Conservation (phyloP, 2,113 vertebrate genomes). For the Excalfactoria chinensis region DNA sequence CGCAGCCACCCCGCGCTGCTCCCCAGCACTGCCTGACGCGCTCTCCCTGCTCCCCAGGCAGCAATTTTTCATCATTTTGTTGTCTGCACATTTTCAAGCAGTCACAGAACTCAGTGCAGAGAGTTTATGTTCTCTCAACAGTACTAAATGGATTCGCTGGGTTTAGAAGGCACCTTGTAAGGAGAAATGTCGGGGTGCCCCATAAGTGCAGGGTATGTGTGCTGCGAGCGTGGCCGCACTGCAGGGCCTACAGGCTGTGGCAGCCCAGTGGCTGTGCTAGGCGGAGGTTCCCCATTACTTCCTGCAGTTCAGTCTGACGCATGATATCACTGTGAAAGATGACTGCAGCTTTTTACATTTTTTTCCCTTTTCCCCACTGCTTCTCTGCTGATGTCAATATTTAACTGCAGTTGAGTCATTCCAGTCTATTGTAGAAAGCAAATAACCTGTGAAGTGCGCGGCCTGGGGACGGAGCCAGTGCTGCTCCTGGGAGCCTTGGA, state of each 20-base stretch:
- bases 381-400: accelerated
- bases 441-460: background rate
- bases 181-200: background rate
- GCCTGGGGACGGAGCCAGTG: background rate
- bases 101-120: background rate
- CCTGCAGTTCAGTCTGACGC: background rate
- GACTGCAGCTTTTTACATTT: background rate
- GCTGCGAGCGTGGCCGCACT: background rate
- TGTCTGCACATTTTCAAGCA: background rate
- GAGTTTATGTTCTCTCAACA: background rate
- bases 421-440: background rate
- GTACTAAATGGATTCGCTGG: background rate
- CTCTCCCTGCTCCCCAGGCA: background rate
- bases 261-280: background rate
- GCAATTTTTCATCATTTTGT: background rate
- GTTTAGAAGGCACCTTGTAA: background rate
- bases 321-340: background rate
- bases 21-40: background rate
- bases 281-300: background rate
- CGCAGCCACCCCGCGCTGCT: accelerated
- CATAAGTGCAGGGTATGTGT: accelerated
- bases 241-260: background rate
- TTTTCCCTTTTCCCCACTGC: background rate
- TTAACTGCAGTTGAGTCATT: background rate
- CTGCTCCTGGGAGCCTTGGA: background rate